Base-by-base conservation (phyloP, 2,113 vertebrate species). In the Dasyurus viverrinus region DNA sequence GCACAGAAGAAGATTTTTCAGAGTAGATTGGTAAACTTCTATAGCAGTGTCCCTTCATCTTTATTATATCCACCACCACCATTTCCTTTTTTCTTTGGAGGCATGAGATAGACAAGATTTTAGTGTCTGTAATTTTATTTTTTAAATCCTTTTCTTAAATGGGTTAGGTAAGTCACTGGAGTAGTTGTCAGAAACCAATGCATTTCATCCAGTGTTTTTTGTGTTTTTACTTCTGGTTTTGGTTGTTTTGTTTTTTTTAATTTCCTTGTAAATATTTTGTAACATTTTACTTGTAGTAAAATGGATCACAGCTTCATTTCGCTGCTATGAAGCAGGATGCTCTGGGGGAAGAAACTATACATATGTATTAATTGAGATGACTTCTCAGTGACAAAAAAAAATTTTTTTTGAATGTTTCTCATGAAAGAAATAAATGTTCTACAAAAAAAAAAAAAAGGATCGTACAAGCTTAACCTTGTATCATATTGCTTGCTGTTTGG, bases 251-350 rank as follows among this genome's bases (percentile, higher is more conserved):
- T 10, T 48, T 48, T 48, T 48, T 48, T 48, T 48, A 48, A 48
- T 48, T 48, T 48, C 96, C 93, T 92, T 98, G 97, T 98, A 98
- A 97, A 97, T 97, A 97, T 97, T 97, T 98, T 98, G 93, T 97
- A 98, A 97, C 97, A 97, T 97, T 97, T 97, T 95, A 94, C 95
- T 93, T 97, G 94, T 97, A 97, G 96, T 96, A 96, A 96, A 98
- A 97, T 97, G 97, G 89, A 93, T 96, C 54, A 57, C 96, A 96
- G 76, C 95, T 55, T 97, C 97, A 96, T 97, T 97, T 97, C 97
- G 19, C 96, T 97, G 95, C 94, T 97, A 95, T 94, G 96, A 89
- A 96, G 90, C 57, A 91, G 94, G 91, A 97, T 97, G 60, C 53
- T 91, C 91, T 96, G 96, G 96, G 96, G 96, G 93, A 96, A 96